Evolutionary conservation across 2,888 invertebrate species (phyloP), one percentile per base, ranked within the genome.

Genomic region (Oxytorus armatus): DNA sequence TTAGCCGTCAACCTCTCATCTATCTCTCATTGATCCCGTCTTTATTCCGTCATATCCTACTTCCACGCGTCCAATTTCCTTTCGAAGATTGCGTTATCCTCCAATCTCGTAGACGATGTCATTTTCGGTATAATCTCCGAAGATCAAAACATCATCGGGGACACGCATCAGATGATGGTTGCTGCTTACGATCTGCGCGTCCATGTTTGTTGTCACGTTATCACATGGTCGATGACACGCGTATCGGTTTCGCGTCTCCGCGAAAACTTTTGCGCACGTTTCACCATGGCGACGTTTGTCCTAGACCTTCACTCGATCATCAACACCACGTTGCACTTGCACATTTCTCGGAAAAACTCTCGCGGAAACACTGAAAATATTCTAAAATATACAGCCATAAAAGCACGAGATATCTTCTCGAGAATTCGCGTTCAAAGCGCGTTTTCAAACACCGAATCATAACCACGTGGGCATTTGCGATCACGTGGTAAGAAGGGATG

Each of bases 1-100:
- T 3, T 16, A 33, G 16, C 21, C 36, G 25, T 29, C 55, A 29
- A 14, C 14, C 10, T 39, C 42, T 53, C 42, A 72, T 49, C 18
- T 42, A n/a, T n/a, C 44, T 47, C 69, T 44, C 29, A 47, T 53
- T 65, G 69, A 63, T 66, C 69, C 73, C 55, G 79, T 83, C 82
- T 83, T 82, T 82, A 86, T 86, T 83, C 85, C 85, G 79, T 73
- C 76, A 83, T 83, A 77, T 82, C 74, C 18, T 3, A 55, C 33
- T 14, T 33, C n/a, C 10, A 59, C 36, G 66, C 14, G 47, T 55
- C 55, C 63, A 53, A 42, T 53, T 44, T 42, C 39, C n/a, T 21
- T n/a, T 39, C 51, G 21, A 18, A 72, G 23, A 51, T 59, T 11
- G 29, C 33, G 21, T 21, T 33, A 23, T 23, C 23, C n/a, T 61